Base-by-base conservation (phyloP, 1,140 invertebrate species). In the Steinernema khuongi region DNA sequence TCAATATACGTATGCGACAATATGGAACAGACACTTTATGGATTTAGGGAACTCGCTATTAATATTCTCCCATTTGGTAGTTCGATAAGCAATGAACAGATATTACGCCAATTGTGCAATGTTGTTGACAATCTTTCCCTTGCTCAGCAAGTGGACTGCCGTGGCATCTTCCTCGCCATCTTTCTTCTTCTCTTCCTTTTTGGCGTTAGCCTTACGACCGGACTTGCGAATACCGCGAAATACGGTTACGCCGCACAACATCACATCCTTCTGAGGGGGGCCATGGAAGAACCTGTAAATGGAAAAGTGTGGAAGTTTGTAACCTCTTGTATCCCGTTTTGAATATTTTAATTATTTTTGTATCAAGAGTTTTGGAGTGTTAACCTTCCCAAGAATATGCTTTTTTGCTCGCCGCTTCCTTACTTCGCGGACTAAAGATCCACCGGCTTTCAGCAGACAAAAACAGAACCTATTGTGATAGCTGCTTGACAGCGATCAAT, bases 201-300 rank as follows among this genome's bases (percentile, higher is more conserved):
- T 60, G 4, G 50, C 11, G 11, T 7, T 14, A 17, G 50, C 50
- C 26, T 60, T 60, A 14, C 19, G 7, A n/a, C 50, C 50, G 4
- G 50, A 60, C 26, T 60, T 60, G 11, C 50, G 50, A 60, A 60
- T 69, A 1, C 71, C 71, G 11, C 18, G 50, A 19, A 72, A 44
- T 4, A 72, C 71, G 1, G 66, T 68, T 4, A 72, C 14, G 14
- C 71, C 71, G 32, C 60, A 72, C 1, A 72, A 22, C 22, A 67
- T 33, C 1, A 73, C 50, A 43, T 73, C 66, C 29, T 72, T 73
- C 0, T 41, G 2, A 1, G 72, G 72, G 0, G 72, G 67, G 30
- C 68, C 68, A 33, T 68, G 67, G 0, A 73, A 66, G 18, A 28
- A 73, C 26, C 50, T 60, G 36, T 7, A 60, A 60, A 60, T 14